Base-by-base conservation (phyloP, 2,113 vertebrate genomes). In the Kryptolebias marmoratus region DNA sequence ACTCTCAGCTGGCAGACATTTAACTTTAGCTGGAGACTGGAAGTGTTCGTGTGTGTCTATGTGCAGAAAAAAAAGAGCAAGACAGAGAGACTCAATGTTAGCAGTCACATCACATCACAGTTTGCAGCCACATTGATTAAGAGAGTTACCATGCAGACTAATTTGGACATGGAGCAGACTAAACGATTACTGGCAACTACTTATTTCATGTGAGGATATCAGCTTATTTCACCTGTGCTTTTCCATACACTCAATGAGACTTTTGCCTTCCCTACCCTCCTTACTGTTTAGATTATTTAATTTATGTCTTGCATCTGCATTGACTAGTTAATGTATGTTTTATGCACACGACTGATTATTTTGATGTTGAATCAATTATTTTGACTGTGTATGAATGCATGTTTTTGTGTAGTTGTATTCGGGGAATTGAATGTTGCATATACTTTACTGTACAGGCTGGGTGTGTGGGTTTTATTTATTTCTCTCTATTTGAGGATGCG, bases 31-130 rank as follows among this genome's bases (percentile, higher is more conserved):
- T 76, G 45, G 64, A 81, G 70, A 81, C 59, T 61, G 58, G 44
- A 68, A 52, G 55, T 54, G 64, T 12, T 47, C 64, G 39, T 48
- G 32, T 44, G 64, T 61, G 77, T 22, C 59, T 64, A 32, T 58
- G 44, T 67, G 63, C 50, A 39, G 4, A 28, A 13, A 18, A 47
- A 49, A 18, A 54, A 45, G 56, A 55, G 61, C 12, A 71, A 55
- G 55, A 59, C 56, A 87, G 79, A 77, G 57, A 76, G 77, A 81
- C 75, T 78, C 59, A 67, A 75, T 88, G 87, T 92, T 92, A 87
- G 81, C 87, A 92, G 91, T 92, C 91, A 83, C 79, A 91, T 91
- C 91, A 91, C 91, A 93, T 91, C 86, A 80, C 85, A 81, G 85
- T 89, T 84, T 82, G 82, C 81, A 90, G 70, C 77, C 85, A 83